Evolutionary conservation across 2,113 vertebrate species (phyloP), one percentile per base, ranked within the genome.

Genomic region (Mirounga angustirostris): DNA sequence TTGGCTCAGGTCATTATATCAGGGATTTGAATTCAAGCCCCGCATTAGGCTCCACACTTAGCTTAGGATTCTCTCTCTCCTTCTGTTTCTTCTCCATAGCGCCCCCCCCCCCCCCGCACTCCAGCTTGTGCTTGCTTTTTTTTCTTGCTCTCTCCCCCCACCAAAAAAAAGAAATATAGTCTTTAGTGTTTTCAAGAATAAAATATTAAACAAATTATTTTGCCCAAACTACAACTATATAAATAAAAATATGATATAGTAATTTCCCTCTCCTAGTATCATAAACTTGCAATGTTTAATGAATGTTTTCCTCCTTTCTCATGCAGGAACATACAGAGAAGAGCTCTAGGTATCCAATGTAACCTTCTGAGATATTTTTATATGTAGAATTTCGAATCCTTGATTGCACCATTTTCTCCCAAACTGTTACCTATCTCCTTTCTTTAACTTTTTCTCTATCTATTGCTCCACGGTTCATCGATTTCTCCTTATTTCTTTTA

Each of bases 361-460:
- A 24, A 73, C 50, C 30, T 80, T 88, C 79, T 88, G 76, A 73
- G n/a, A 90, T 71, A 67, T 78, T 67, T 96, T 63, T 43, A 54
- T 83, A 61, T 46, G 28, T 79, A 50, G 19, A 85, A 89, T 93
- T 61, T 85, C 36, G 80, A 19, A 56, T 71, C 16, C 21, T 92
- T 71, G n/a, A 19, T 92, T 69, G 19, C 0, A 63, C 28, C 18
- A 36, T 84, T 89, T 92, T 97, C 21, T 78, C 58, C 13, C 33
- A 78, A 54, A 36, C 16, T 54, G 14, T 16, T 74, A 11, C 71
- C 50, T 56, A 26, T 52, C 59, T 65, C 7, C 13, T 71, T 30
- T 4, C 22, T 87, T 93, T 91, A 43, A 59, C 14, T 61, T 54
- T 69, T 36, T 91, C 58, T 82, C 28, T 54, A 19, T 76, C 18